These are phyloP conservation scores for Drosophila tanythrix DNA, from an alignment of 2,888 invertebrate genomes.

Conservation along the genomic window DNA sequence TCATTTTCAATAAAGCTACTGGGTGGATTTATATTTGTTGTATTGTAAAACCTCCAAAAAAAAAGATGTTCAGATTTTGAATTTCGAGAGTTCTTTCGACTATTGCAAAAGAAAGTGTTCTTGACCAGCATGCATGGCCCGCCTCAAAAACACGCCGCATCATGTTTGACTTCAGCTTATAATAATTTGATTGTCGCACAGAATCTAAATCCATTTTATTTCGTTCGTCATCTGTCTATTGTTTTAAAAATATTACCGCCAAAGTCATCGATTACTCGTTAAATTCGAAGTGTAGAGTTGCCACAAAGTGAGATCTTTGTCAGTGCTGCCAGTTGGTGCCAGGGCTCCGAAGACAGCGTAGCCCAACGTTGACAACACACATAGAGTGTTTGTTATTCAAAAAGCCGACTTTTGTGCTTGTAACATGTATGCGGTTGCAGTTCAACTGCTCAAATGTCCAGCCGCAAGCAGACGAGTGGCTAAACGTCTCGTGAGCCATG, in stretches of 20 bases:
- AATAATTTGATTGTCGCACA: neutral
- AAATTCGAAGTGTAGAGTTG: neutral
- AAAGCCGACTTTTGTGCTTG: slow-evolving; percentile 22
- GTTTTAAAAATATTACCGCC: neutral
- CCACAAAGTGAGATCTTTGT: neutral
- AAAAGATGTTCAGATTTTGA: neutral
- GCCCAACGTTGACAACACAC: slow-evolving; percentile 13
- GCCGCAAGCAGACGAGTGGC: neutral
- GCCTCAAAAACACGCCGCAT: neutral
- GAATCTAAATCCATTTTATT: neutral
- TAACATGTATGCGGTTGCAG: slow-evolving; percentile 47
- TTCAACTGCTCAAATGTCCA: slow-evolving; percentile 9
- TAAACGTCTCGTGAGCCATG: slow-evolving; percentile 62
- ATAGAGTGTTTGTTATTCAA: slow-evolving; percentile 28
- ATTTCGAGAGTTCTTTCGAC: neutral
- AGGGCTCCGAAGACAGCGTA: neutral
- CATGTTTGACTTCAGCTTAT: neutral
- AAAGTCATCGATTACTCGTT: neutral
- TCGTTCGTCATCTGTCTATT: neutral
- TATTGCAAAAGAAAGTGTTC: neutral
- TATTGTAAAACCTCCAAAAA: neutral
- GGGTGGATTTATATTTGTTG: neutral
- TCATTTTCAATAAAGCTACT: neutral
- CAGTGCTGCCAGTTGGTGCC: slow-evolving; percentile 1
- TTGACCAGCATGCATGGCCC: neutral